These are phyloP conservation scores for Macrosoma leucophasiata DNA, from an alignment of 2,888 invertebrate genomes.

Conservation along the genomic window DNA sequence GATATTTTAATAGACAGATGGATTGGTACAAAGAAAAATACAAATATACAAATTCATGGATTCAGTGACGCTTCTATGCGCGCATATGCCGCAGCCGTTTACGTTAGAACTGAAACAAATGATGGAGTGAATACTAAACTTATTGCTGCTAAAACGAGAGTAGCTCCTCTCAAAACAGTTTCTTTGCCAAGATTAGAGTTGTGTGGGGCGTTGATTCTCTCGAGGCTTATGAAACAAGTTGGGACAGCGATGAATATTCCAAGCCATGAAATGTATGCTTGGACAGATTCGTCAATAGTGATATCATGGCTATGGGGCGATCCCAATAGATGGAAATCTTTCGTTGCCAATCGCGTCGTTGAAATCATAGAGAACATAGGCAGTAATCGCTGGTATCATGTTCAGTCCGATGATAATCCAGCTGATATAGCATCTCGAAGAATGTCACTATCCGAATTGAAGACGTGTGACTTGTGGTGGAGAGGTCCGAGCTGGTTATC, in stretches of 20 bases:
- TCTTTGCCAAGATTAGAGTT: constrained; percentile 28
- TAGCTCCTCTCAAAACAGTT: constrained; percentile 29
- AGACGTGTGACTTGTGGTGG: constrained; percentile 15
- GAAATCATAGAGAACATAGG: constrained; percentile 21
- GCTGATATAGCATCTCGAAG: constrained; percentile 18
- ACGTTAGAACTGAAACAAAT: constrained; percentile 14
- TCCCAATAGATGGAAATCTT: constrained; percentile 26
- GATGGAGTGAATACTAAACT: constrained; percentile 17
- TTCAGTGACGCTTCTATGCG: constrained; percentile 24
- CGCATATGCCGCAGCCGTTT: constrained; percentile 27
- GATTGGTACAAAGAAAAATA: constrained; percentile 8
- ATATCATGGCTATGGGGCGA: constrained; percentile 24
- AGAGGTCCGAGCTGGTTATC: constrained; percentile 17
- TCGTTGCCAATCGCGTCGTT: constrained; percentile 21
- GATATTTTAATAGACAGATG: constrained; percentile 12
- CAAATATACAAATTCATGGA: constrained; percentile 13
- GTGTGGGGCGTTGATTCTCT: constrained; percentile 23
- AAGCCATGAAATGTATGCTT: constrained; percentile 11
- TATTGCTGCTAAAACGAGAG: constrained; percentile 26
- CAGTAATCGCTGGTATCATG: constrained; percentile 14
- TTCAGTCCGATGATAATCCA: constrained; percentile 13
- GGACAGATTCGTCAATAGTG: constrained; percentile 19
- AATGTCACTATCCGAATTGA: constrained; percentile 8
- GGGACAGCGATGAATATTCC: constrained; percentile 23
- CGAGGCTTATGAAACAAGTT: constrained; percentile 23